Conservation (phyloP, 2,888 invertebrate genomes). For the Anaspis maculata region DNA sequence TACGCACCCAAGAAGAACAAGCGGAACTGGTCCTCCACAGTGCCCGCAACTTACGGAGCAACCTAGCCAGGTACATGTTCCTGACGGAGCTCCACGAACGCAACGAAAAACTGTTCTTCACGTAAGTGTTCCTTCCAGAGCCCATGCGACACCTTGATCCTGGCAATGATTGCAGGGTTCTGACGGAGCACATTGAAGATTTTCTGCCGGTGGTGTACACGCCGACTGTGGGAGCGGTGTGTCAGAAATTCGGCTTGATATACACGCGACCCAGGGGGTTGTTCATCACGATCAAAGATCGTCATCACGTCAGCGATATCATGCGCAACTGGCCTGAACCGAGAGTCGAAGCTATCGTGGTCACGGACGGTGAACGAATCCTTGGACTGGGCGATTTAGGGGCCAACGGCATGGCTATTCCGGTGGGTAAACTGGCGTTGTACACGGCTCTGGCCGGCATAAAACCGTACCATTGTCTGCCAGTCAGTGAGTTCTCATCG, state of each 20-base stretch:
- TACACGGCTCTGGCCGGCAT: constrained; percentile 97
- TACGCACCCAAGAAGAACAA: constrained; percentile 90
- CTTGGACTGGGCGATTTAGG: constrained; percentile 95
- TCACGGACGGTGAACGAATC: constrained; percentile 96
- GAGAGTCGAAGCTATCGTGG: constrained; percentile 78
- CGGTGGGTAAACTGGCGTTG: constrained; percentile 91
- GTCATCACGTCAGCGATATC: constrained; percentile 85
- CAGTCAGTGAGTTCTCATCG: constrained; percentile 81
- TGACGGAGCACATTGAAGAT: constrained; percentile 86
- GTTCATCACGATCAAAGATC: constrained; percentile 92
- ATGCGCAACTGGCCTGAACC: constrained; percentile 88
- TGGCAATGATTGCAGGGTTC: too few species aligned
- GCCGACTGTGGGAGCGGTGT: constrained; percentile 94
- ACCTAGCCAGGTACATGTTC: constrained; percentile 93
- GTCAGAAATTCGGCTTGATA: constrained; percentile 93
- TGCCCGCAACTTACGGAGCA: constrained; percentile 80
- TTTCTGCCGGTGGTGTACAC: constrained; percentile 98
- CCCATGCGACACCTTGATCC: too few species aligned
- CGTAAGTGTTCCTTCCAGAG: too few species aligned
- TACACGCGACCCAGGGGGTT: constrained; percentile 90
- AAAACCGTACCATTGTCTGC: constrained; percentile 88
- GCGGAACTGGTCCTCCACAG: constrained; percentile 85
- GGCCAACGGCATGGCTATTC: constrained; percentile 96
- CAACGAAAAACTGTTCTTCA: constrained; percentile 94
- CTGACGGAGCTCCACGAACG: constrained; percentile 90